These are phyloP conservation scores for Cataglyphis hispanica DNA, from an alignment of 1,140 invertebrate genomes.

Conservation along the genomic window DNA sequence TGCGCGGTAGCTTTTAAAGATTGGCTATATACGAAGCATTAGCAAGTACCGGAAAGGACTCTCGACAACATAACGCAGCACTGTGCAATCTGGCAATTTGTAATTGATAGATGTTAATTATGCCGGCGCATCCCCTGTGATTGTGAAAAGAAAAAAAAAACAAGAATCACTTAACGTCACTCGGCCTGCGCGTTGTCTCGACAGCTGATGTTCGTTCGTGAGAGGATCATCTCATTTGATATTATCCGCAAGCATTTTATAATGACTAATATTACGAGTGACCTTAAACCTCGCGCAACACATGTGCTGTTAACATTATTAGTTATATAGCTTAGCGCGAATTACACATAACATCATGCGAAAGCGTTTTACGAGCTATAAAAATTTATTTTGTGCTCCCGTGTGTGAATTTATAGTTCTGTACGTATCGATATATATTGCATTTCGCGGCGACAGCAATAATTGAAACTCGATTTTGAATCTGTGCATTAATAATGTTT, in stretches of 20 bases:
- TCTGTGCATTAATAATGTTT: background rate
- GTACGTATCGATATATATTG: background rate
- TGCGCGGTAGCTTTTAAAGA: conserved; percentile 46
- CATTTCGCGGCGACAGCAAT: background rate
- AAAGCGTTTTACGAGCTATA: background rate
- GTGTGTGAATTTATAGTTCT: background rate
- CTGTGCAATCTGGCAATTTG: conserved; percentile 57
- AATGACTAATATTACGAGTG: conserved; percentile 42
- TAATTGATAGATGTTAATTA: conserved; percentile 63
- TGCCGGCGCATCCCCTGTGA: conserved; percentile 23
- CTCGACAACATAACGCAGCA: conserved; percentile 30
- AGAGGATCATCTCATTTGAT: conserved; percentile 57
- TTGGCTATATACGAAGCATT: conserved; percentile 51
- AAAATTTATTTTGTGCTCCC: conserved; percentile 6
- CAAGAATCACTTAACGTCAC: conserved; percentile 54
- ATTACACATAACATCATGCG: background rate
- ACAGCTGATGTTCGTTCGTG: conserved; percentile 44
- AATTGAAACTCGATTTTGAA: background rate
- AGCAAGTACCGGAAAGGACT: conserved; percentile 54
- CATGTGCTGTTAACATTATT: conserved; percentile 46
- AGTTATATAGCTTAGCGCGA: conserved; percentile 28
- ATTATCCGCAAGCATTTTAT: conserved; percentile 49
- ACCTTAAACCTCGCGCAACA: conserved; percentile 49
- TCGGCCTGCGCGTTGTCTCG: conserved; percentile 29
- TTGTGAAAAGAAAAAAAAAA: conserved; percentile 32